A percentile compares a stretch with the other conserved stretches of the same genome.
Conservation (phyloP, 2,113 vertebrate genomes). For the Oceanites oceanicus region DNA sequence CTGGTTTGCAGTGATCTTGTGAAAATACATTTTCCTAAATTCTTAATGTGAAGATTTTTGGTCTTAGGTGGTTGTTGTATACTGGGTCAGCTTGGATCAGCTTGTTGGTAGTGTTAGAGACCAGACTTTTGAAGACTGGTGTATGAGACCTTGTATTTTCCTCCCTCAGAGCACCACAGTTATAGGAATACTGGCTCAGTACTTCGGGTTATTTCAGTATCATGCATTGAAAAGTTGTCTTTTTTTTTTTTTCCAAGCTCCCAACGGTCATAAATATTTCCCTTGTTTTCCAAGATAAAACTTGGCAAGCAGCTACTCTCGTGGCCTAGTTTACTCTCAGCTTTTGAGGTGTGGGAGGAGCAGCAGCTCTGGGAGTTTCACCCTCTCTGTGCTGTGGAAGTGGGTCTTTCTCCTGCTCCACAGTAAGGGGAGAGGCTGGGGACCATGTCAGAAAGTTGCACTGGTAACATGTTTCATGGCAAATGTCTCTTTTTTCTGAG, state of each 20-base stretch:
- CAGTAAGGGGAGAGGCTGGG: background rate
- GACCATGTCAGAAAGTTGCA: background rate
- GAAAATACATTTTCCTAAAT: background rate
- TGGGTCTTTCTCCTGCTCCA: background rate
- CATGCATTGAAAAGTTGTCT: background rate
- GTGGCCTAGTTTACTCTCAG: background rate
- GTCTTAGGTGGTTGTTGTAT: background rate
- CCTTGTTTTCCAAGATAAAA: constrained; percentile 34
- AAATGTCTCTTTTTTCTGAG: background rate
- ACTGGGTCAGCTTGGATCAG: background rate
- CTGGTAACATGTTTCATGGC: background rate
- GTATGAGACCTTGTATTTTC: background rate
- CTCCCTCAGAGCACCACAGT: background rate
- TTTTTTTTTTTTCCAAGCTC: background rate
- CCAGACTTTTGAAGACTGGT: background rate
- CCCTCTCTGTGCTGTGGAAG: background rate
- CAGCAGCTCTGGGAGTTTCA: background rate
- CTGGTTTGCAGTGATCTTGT: background rate
- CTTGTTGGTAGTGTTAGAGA: background rate
- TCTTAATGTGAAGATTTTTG: background rate
- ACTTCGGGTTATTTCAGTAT: background rate
- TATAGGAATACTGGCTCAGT: background rate
- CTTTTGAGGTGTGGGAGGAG: background rate
- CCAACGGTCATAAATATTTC: background rate
- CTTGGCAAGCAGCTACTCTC: background rate